Base-by-base conservation (phyloP, 2,888 invertebrate genomes). In the Boloria selene region DNA sequence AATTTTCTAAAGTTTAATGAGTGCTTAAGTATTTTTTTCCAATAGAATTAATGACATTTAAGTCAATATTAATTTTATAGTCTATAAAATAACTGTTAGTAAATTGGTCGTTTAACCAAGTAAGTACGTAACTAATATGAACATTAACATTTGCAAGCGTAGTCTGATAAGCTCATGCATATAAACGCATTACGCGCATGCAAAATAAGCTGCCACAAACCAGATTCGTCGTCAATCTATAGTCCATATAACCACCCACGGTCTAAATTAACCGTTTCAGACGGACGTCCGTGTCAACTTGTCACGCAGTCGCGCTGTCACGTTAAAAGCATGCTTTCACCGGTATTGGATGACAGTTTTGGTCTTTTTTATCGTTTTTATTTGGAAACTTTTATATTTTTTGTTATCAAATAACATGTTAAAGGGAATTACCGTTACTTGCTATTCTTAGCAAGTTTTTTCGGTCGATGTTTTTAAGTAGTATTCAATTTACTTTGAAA, bases 201-300 rank as follows among this genome's bases (percentile, higher is more conserved):
- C 50, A 56, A 51, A 64, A 56, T 49, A 58, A 78, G 42, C 38
- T 56, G 50, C 49, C 50, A 13, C 4, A 38, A 58, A 51, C 55
- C 50, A 31, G 16, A 52, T 51, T 50, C 45, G n/a, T 45, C 56
- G 13, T 18, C 50, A 50, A 49, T 50, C 50, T 18, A 45, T 59
- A 55, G 50, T 64, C 56, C 55, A 65, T 54, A 52, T 77, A 62
- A 42, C 65, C 63, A 61, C 63, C 72, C 69, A 66, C 65, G 62
- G 66, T 74, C 84, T 83, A 86, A 89, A 90, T 89, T 87, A 88
- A 85, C 89, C 88, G 86, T 88, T 82, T 86, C 87, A 78, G 79
- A 74, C 86, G 87, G 88, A 88, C 88, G 87, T 83, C 77, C 81
- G 78, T 85, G 89, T 90, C 90, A 88, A 80, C 83, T 82, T 87